phyloP scores from a whole-genome alignment of 2,797 vertebrate species.

The Channa striata region DNA sequence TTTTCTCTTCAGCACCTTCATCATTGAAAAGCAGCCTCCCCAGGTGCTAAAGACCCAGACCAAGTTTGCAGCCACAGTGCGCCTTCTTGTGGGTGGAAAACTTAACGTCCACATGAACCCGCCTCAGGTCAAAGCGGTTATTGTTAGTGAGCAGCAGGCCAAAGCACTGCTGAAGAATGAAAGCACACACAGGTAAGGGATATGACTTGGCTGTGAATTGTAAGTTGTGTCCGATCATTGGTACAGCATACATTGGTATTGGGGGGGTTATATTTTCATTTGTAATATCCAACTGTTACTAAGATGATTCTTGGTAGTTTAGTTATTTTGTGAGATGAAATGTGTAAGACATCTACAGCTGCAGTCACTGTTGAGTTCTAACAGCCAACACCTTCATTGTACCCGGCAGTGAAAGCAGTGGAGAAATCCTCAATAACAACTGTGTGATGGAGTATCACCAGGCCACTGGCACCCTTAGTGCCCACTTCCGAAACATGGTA shows the following conservation, averaged over 20 bases:
- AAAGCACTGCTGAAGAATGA: slow-evolving; percentile 96
- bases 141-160: slow-evolving; percentile 96
- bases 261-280: no score
- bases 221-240: neutral
- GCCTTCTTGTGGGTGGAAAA: slow-evolving; percentile 94
- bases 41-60: slow-evolving; percentile 96
- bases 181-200: slow-evolving; percentile 87
- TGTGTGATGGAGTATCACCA: slow-evolving; percentile 97
- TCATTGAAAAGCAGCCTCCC: slow-evolving; percentile 97
- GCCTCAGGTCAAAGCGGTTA: slow-evolving; percentile 95
- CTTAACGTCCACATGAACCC: slow-evolving; percentile 99
- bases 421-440: slow-evolving; percentile 96
- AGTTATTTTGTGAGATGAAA: neutral
- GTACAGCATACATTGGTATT: neutral
- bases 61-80: slow-evolving; percentile 94
- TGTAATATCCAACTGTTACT: no score
- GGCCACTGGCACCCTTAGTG: slow-evolving; percentile 81
- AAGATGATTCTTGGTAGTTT: neutral
- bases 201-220: neutral
- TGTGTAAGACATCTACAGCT: neutral
- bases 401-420: slow-evolving; percentile 90
- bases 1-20: slow-evolving; percentile 88
- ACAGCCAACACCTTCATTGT: neutral
- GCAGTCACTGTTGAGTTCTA: neutral
- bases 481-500: slow-evolving; percentile 92